Base-by-base conservation (phyloP, 23 tunicate genomes). In the Trididemnum nubilum region DNA sequence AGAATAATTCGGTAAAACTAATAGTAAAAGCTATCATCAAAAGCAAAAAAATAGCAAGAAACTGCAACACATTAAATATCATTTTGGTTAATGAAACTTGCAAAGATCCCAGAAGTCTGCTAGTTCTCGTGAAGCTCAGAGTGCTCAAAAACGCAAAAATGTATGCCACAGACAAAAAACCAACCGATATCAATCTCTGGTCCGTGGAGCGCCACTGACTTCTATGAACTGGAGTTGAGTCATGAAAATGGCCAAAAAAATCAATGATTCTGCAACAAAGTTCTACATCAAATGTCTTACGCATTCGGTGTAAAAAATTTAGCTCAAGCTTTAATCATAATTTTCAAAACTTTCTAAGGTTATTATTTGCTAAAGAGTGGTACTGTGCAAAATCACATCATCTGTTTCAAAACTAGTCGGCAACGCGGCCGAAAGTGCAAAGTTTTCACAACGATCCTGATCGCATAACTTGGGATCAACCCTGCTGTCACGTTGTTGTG, bases 11-110 rank as follows among this genome's bases (percentile, higher is more conserved):
- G 26, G 58, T 73, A 3, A 73, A 24, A 24, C 78, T 39, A 26
- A 73, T 12, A 73, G 58, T 27, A 38, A 73, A 73, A 21, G 78
- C 78, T 15, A 73, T 18, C 78, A 73, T 38, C 29, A 73, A 29
- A 26, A 73, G 24, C 27, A 19, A 2, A 26, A 73, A 73, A 40
- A 73, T 22, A 25, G 22, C 57, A 5, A 38, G 39, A 39, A 73
- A 73, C 30, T 37, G 78, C 26, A 40, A 4, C 4, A 73, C 78
- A 26, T 73, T 73, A 37, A 38, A 2, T 3, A 73, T 18, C 78
- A 73, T 73, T 39, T 73, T 73, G 2, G 29, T n/a, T 28, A 73
- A 31, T 15, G 78, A 37, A 2, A 73, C 30, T 39, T 31, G 27
- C 30, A 73, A 4, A 21, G 78, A 58, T 19, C 78, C 78, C 29